Conservation (phyloP, 2,797 vertebrate species). For the Halcyon chelicuti region DNA sequence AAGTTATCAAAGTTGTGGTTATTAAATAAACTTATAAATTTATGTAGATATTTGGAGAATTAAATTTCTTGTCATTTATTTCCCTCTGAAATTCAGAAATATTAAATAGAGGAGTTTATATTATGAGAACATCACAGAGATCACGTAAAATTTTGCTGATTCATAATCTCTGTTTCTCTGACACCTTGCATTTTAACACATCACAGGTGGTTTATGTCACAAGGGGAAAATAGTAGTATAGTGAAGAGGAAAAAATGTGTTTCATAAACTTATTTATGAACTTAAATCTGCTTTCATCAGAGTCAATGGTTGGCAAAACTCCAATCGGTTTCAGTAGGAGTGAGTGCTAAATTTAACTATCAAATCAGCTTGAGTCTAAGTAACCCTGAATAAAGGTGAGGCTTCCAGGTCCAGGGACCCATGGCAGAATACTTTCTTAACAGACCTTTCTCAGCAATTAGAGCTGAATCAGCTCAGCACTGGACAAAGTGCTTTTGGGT, state of each 20-base stretch:
- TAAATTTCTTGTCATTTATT: background rate
- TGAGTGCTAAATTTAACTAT: background rate
- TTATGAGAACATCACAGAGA: background rate
- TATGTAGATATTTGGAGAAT: background rate
- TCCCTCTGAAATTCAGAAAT: background rate
- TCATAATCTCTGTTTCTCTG: background rate
- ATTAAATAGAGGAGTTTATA: background rate
- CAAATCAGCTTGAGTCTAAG: background rate
- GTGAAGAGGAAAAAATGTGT: background rate
- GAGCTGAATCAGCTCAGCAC: background rate
- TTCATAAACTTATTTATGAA: slow-evolving; percentile 47
- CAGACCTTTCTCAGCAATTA: background rate
- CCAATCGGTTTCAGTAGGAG: background rate
- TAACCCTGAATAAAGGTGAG: background rate
- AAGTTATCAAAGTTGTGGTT: background rate
- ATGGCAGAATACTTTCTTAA: background rate
- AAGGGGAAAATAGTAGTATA: slow-evolving; percentile 12
- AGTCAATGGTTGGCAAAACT: slow-evolving; percentile 14
- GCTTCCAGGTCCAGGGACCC: background rate
- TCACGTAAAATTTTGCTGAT: background rate
- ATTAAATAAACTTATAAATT: background rate
- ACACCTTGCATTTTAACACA: background rate
- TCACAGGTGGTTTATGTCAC: slow-evolving; percentile 30
- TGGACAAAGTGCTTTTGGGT: background rate
- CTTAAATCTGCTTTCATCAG: slow-evolving; percentile 17